phyloP scores from a whole-genome alignment of 2,797 vertebrate genomes.

The Melanogrammus aeglefinus region DNA sequence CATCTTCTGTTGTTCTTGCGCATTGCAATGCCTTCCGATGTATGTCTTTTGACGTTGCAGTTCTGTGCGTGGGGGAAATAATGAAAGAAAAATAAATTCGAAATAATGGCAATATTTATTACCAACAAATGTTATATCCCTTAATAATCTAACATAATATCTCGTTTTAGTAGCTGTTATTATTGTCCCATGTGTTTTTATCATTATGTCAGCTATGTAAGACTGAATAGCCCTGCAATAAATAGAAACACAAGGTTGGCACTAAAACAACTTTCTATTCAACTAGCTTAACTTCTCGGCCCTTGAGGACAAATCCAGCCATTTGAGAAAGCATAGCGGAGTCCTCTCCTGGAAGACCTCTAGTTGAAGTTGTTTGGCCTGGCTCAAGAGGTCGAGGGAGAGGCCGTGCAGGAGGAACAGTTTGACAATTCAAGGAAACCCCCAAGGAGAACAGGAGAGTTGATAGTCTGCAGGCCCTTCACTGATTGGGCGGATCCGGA shows the following conservation, averaged over 20 bases:
- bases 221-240: background rate
- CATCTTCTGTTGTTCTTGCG: constrained; percentile 49
- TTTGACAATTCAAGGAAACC: constrained; percentile 74
- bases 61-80: background rate
- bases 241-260: no score
- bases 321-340: background rate
- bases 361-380: background rate
- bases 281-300: background rate
- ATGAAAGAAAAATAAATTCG: background rate
- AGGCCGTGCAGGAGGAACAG: constrained; percentile 41
- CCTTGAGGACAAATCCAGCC: background rate
- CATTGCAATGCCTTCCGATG: background rate
- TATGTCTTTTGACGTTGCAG: background rate
- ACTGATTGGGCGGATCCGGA: constrained; percentile 14
- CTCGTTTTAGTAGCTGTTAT: background rate
- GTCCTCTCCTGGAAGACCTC: background rate
- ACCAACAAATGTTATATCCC: background rate
- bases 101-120: background rate
- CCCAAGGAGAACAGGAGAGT: constrained; percentile 46
- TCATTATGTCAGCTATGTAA: background rate
- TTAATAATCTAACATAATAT: background rate
- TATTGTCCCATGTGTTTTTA: background rate
- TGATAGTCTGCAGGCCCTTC: constrained; percentile 42
- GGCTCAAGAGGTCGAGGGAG: constrained; percentile 7
- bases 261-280: background rate